These are phyloP conservation scores for Lycaon pictus DNA, from an alignment of 2,113 vertebrate species.

Conservation along the genomic window DNA sequence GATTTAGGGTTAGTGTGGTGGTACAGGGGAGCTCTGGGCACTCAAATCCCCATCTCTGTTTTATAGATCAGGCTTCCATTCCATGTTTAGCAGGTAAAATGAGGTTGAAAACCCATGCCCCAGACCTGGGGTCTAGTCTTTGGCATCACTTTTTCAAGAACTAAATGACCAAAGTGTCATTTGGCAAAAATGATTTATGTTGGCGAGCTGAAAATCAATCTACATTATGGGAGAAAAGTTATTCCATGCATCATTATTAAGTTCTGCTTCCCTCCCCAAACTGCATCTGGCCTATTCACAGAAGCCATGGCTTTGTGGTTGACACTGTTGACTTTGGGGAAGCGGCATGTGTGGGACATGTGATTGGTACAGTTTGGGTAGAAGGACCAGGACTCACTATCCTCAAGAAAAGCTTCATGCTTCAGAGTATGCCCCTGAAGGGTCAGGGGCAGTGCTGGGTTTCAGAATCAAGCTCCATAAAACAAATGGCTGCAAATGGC, in stretches of 20 bases:
- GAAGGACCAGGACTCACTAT: background rate
- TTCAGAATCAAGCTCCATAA: conserved; percentile 66
- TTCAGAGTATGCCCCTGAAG: background rate
- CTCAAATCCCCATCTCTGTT: background rate
- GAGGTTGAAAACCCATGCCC: conserved; percentile 22
- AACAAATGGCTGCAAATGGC: conserved; percentile 72
- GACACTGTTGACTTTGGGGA: background rate
- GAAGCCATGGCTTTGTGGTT: background rate
- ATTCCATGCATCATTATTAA: background rate
- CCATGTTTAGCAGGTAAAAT: background rate
- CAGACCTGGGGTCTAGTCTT: background rate
- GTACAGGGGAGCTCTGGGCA: background rate
- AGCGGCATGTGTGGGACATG: background rate
- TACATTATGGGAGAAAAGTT: background rate
- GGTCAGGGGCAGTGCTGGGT: conserved; percentile 7
- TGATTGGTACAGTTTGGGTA: background rate
- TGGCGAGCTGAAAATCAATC: background rate
- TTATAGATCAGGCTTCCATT: background rate
- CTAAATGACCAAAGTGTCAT: conserved; percentile 28
- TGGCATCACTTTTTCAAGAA: conserved; percentile 16
- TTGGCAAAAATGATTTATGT: background rate
- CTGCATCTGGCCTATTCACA: background rate
- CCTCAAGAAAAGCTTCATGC: background rate
- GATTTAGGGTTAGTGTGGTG: background rate
- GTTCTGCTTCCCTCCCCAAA: background rate